Conservation (phyloP, 1,140 invertebrate species). For the Drosophila athabasca region DNA sequence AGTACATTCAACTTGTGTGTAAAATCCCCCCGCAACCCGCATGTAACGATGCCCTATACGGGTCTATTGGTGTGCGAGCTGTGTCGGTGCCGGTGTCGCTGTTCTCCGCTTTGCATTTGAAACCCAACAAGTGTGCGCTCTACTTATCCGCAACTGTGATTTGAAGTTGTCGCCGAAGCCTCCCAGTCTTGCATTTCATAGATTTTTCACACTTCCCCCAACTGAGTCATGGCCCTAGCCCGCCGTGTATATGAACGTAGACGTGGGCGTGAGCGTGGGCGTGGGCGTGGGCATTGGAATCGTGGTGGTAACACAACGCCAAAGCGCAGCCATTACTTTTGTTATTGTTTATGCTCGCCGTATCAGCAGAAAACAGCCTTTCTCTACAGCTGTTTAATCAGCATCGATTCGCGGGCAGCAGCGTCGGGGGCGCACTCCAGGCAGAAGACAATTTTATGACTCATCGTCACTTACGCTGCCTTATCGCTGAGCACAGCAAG, state of each 20-base stretch:
- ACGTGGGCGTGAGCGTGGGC: constrained; percentile 1
- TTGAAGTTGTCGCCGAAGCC: constrained; percentile 52
- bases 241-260: no score
- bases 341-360: constrained; percentile 52
- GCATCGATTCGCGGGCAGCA: constrained; percentile 22
- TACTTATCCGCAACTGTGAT: constrained; percentile 60
- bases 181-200: constrained; percentile 16
- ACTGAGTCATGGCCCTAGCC: constrained; percentile 56
- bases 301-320: constrained; percentile 47
- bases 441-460: constrained; percentile 17
- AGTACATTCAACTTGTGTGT: constrained; percentile 48
- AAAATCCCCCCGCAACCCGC: constrained; percentile 18
- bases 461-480: constrained; percentile 22
- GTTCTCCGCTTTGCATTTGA: constrained; percentile 40
- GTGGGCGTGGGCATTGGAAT: constrained; percentile 9
- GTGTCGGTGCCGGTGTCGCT: background rate
- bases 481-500: constrained; percentile 27
- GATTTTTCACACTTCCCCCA: constrained; percentile 68
- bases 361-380: constrained; percentile 34
- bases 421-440: constrained; percentile 3
- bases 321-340: constrained; percentile 35
- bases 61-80: constrained; percentile 23
- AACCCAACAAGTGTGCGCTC: constrained; percentile 78
- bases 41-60: constrained; percentile 10
- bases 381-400: constrained; percentile 58